Evolutionary conservation across 1,140 invertebrate genomes (phyloP).

Genomic region (Bombyx mori): DNA sequence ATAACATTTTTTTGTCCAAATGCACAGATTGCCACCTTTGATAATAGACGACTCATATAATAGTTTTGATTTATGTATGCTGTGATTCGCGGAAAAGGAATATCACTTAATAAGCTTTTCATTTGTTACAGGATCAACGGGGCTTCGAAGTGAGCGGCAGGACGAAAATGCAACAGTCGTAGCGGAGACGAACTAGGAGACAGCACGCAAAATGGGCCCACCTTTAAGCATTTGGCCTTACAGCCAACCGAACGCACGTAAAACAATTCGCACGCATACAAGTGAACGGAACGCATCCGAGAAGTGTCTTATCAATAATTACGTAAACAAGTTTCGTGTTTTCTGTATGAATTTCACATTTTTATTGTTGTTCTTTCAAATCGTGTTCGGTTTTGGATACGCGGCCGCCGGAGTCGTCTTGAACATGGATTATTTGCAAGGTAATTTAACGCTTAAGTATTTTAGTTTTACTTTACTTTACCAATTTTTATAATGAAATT

Average conservation of each 20-base stretch:
- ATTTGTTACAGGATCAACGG: constrained; percentile 1
- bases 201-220: constrained; percentile 33
- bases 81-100: neutral
- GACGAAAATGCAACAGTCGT: constrained; percentile 16
- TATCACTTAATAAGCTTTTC: neutral
- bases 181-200: constrained; percentile 6
- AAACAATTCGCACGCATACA: constrained; percentile 14
- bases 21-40: no score
- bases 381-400: constrained; percentile 32
- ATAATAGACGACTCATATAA: no score
- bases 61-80: no score
- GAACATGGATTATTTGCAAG: constrained; percentile 57
- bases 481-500: no score
- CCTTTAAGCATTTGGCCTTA: constrained; percentile 39
- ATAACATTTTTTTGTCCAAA: no score
- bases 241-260: constrained; percentile 20
- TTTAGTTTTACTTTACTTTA: no score
- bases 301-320: constrained; percentile 23
- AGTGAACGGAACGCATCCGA: constrained; percentile 10
- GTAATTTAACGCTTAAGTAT: constrained; percentile 13
- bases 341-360: constrained; percentile 40
- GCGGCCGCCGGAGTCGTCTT: constrained; percentile 46
- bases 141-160: neutral
- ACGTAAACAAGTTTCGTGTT: constrained; percentile 30
- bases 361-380: constrained; percentile 35